Evolutionary conservation across 2,797 vertebrate genomes (phyloP).

Genomic region (Pteronotus mesoamericanus): DNA sequence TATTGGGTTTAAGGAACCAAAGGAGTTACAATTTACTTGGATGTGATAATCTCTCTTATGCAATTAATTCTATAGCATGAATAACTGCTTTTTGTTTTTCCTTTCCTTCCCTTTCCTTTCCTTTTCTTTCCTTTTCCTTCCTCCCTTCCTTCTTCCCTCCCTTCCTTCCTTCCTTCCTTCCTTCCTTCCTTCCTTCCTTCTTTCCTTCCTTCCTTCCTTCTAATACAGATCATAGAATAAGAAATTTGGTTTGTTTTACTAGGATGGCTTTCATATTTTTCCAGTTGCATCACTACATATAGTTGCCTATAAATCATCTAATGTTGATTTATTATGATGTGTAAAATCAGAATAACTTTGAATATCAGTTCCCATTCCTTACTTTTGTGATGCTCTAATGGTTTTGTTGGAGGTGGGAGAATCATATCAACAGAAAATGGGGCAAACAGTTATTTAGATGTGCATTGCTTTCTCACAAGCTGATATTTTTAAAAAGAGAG

Average conservation of each 20-base stretch:
- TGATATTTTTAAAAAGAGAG: neutral
- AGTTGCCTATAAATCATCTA: neutral
- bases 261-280: neutral
- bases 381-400: neutral
- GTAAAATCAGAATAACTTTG: constrained; percentile 29
- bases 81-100: neutral
- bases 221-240: neutral
- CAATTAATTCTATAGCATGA: neutral
- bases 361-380: neutral
- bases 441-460: neutral
- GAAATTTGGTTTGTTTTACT: neutral
- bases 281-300: neutral
- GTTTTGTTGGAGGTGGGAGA: neutral
- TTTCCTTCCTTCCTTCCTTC: neutral
- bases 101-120: neutral
- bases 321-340: neutral
- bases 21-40: neutral
- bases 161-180: neutral
- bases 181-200: neutral
- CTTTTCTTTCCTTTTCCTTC: neutral
- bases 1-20: neutral
- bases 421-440: neutral
- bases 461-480: neutral
- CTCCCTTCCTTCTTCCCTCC: neutral
- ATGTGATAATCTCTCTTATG: neutral